Percentiles rank a stretch among this genome's conserved stretches.
These are phyloP conservation scores for Psittacula echo DNA, from an alignment of 2,797 vertebrate species.

Conservation along the genomic window DNA sequence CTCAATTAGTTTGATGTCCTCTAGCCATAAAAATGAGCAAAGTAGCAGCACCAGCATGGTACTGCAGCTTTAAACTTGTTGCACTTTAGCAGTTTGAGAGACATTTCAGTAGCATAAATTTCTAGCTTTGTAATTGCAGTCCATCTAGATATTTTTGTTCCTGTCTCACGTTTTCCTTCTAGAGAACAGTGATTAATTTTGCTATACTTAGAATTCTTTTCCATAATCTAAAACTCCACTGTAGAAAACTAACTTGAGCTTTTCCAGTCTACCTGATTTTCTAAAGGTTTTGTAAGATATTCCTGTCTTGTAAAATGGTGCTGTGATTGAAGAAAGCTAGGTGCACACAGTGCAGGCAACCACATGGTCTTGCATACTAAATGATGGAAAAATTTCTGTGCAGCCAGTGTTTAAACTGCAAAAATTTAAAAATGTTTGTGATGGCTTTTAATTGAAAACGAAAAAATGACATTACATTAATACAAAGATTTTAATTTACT, in stretches of 20 bases:
- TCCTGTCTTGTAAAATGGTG: background rate
- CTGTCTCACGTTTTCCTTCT: background rate
- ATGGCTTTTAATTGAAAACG: background rate
- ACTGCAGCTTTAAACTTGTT: background rate
- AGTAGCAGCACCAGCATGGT: background rate
- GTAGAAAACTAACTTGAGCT: background rate
- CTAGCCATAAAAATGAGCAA: background rate
- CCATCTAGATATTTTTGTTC: background rate
- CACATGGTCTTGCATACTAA: background rate
- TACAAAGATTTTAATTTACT: background rate
- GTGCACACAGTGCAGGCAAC: background rate
- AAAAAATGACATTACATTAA: background rate
- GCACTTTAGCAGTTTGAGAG: background rate
- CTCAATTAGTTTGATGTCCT: constrained; percentile 26
- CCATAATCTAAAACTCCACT: background rate
- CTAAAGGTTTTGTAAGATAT: background rate
- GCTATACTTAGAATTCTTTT: background rate
- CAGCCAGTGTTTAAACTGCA: background rate
- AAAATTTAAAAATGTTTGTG: background rate
- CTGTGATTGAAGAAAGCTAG: background rate
- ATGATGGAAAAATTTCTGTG: background rate
- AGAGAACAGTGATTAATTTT: background rate
- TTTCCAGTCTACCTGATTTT: background rate
- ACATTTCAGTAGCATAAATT: background rate
- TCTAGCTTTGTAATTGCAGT: background rate